Percentiles rank a stretch among this genome's conserved stretches.
Conservation (phyloP, 2,888 invertebrate genomes). For the Pyrrhia umbra region DNA sequence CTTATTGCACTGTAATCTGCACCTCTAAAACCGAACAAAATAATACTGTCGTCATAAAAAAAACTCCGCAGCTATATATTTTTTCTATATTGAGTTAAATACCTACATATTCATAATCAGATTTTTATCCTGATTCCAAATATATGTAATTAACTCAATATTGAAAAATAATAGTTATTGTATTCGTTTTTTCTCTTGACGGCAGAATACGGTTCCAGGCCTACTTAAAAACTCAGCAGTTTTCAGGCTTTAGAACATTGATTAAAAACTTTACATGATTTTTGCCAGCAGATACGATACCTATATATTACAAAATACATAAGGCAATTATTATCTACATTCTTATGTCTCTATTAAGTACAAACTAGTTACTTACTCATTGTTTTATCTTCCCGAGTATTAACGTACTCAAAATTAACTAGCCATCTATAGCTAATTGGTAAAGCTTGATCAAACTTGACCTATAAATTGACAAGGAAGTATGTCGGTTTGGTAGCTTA, state of each 20-base stretch:
- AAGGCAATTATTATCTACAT: conserved; percentile 59
- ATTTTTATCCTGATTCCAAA: no score
- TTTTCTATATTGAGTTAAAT: no score
- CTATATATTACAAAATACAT: conserved; percentile 53
- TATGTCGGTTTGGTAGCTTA: conserved; percentile 30
- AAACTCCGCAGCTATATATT: no score
- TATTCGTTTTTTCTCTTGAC: no score
- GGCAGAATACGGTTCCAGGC: neutral
- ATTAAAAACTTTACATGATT: neutral
- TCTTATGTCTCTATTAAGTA: conserved; percentile 44
- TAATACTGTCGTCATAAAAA: no score
- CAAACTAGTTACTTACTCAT: conserved; percentile 36
- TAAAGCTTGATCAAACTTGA: conserved; percentile 60
- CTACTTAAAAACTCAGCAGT: neutral
- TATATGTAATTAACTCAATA: neutral
- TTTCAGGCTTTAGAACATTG: conserved; percentile 7
- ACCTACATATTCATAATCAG: no score
- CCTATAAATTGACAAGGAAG: conserved; percentile 47
- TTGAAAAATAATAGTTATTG: no score
- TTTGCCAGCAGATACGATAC: conserved; percentile 32
- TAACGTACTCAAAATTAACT: conserved; percentile 41
- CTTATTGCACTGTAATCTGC: no score
- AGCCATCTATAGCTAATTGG: conserved; percentile 35
- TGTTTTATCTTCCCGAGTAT: conserved; percentile 23
- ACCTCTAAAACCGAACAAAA: no score